phyloP scores from a whole-genome alignment of 2,888 invertebrate genomes.

The Zaprionus obscuricornis region DNA sequence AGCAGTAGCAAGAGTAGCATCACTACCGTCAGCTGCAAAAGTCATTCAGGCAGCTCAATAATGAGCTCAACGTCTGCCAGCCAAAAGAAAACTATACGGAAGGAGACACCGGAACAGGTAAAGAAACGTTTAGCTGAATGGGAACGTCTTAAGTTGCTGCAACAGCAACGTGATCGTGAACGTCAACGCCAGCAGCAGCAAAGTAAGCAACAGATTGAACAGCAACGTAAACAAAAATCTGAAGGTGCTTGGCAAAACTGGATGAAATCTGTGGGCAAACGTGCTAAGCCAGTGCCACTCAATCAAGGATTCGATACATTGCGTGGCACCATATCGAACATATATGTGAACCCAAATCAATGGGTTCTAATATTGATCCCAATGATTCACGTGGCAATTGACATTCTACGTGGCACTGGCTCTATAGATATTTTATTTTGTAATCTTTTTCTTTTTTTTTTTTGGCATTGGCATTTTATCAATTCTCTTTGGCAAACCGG shows the following conservation, averaged over 20 bases:
- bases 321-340: slow-evolving; percentile 79
- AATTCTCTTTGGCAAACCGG: neutral
- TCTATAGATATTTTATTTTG: neutral
- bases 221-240: slow-evolving; percentile 63
- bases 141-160: slow-evolving; percentile 62
- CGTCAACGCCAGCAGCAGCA: slow-evolving; percentile 61
- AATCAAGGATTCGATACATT: slow-evolving; percentile 81
- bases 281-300: slow-evolving; percentile 82
- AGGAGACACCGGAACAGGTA: slow-evolving; percentile 35
- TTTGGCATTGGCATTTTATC: slow-evolving; percentile 17
- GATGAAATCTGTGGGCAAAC: slow-evolving; percentile 74
- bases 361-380: slow-evolving; percentile 75
- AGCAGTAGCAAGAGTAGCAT: no score
- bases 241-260: slow-evolving; percentile 75
- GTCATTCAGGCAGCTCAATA: neutral
- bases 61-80: neutral
- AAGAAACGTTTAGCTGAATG: slow-evolving; percentile 50
- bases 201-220: slow-evolving; percentile 35
- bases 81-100: slow-evolving; percentile 13
- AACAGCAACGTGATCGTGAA: slow-evolving; percentile 62
- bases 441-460: slow-evolving; percentile 14
- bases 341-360: slow-evolving; percentile 80
- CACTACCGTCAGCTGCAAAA: no score
- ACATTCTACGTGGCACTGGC: no score
- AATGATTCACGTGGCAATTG: slow-evolving; percentile 50